Conservation (phyloP, 2,797 vertebrate species). For the Lepus oiostolus region DNA sequence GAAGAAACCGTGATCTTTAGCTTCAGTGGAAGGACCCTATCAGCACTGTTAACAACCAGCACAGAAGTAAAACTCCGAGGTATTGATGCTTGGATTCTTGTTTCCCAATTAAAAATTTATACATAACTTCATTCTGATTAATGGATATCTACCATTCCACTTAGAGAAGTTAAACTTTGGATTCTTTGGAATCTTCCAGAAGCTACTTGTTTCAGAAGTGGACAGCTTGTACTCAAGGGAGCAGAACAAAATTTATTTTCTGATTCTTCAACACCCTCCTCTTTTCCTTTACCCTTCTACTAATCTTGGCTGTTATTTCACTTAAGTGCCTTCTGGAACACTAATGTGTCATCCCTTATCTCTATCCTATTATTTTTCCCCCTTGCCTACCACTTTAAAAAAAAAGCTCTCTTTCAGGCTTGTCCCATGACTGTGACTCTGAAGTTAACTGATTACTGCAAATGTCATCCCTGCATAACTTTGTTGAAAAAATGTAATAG, state of each 20-base stretch:
- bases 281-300: constrained; percentile 10
- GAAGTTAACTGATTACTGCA: constrained; percentile 52
- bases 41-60: not conserved
- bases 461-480: constrained; percentile 17
- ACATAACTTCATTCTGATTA: not conserved
- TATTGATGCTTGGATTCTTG: not conserved
- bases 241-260: constrained; percentile 53
- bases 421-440: constrained; percentile 26
- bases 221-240: not conserved
- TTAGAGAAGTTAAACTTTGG: constrained; percentile 8
- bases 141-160: not conserved
- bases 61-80: not conserved
- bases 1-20: not conserved
- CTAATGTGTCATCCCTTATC: constrained; percentile 32
- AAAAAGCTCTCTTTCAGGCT: not conserved
- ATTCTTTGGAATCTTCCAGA: constrained; percentile 26
- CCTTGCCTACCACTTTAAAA: constrained; percentile 14
- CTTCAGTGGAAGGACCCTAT: not conserved
- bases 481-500: constrained; percentile 67
- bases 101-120: constrained; percentile 26
- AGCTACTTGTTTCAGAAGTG: not conserved
- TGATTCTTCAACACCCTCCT: constrained; percentile 30
- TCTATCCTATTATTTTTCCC: constrained; percentile 48
- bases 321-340: constrained; percentile 45
- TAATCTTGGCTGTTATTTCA: constrained; percentile 39